phyloP scores from a whole-genome alignment of 2,797 vertebrate genomes.

The Propithecus perrieri region DNA sequence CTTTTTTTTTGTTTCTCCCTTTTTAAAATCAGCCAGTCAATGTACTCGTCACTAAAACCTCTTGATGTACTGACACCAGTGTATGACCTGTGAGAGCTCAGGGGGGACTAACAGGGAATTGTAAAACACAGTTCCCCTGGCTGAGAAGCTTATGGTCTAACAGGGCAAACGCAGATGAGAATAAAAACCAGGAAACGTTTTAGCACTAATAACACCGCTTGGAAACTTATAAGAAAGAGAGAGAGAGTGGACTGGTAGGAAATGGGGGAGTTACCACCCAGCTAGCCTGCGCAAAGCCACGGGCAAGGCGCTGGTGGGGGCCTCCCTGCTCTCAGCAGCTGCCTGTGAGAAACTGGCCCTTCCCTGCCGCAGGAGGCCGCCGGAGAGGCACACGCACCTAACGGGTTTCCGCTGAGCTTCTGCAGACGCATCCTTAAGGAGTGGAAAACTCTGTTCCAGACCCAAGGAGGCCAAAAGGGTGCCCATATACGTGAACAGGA shows the following conservation, averaged over 20 bases:
- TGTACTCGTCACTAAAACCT: neutral
- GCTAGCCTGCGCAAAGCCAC: neutral
- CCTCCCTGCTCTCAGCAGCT: neutral
- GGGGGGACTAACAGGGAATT: neutral
- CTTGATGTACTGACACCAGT: neutral
- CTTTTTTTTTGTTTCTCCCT: neutral
- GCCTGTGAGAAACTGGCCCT: constrained; percentile 31
- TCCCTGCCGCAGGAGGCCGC: neutral
- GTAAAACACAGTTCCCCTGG: neutral
- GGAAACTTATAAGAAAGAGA: constrained; percentile 20
- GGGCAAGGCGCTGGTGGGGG: neutral
- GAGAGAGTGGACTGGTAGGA: neutral
- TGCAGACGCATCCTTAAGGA: neutral
- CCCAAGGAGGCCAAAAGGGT: constrained; percentile 14
- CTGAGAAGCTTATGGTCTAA: neutral
- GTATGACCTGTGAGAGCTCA: neutral
- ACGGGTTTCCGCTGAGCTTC: neutral
- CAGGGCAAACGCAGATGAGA: neutral
- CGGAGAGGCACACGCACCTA: neutral
- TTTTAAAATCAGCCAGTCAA: neutral
- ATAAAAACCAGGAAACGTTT: neutral
- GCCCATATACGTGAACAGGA: constrained; percentile 54
- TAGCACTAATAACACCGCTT: neutral
- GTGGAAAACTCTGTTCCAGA: constrained; percentile 66
- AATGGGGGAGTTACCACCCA: neutral